Conservation (phyloP, 2,797 vertebrate genomes). For the Syngnathus rostellatus region DNA sequence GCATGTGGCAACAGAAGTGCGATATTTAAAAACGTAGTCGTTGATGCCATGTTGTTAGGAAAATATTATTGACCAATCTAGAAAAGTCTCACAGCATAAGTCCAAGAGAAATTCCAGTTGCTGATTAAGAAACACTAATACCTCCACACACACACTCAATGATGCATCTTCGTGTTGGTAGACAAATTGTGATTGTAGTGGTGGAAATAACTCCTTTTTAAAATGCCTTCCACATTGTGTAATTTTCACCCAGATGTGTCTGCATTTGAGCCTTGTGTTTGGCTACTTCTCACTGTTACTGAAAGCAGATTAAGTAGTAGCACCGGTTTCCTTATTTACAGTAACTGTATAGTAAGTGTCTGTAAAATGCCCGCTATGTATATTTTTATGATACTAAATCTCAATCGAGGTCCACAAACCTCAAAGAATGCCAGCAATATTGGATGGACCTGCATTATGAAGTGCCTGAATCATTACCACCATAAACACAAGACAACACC, state of each 20-base stretch:
- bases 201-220: background rate
- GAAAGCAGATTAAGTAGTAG: background rate
- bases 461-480: background rate
- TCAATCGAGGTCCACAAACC: background rate
- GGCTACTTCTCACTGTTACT: background rate
- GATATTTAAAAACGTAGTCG: background rate
- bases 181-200: background rate
- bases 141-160: background rate
- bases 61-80: background rate
- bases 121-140: background rate
- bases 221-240: background rate
- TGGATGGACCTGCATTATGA: constrained; percentile 4
- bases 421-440: background rate
- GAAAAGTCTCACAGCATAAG: background rate
- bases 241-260: background rate
- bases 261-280: background rate
- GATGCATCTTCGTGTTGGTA: background rate
- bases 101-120: background rate
- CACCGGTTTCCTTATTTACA: background rate
- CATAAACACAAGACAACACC: background rate
- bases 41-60: background rate
- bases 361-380: background rate
- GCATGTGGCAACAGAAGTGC: background rate
- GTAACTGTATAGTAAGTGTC: background rate
- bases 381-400: background rate